Conservation (phyloP, 2,113 vertebrate genomes). For the Pristiophorus japonicus region DNA sequence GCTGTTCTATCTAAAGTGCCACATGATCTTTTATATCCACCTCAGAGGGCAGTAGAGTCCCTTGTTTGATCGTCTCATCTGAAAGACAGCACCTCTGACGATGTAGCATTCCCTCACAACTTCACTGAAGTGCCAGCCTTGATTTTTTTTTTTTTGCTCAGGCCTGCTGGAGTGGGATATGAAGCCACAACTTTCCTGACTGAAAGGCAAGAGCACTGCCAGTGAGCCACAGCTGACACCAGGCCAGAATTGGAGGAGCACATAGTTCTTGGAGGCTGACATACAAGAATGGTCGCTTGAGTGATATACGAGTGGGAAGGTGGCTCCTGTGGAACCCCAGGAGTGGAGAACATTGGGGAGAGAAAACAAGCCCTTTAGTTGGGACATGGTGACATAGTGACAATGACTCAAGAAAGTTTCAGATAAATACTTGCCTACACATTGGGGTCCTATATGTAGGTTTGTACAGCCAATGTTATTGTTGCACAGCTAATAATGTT, state of each 20-base stretch:
- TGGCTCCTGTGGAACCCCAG: neutral
- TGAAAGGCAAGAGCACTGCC: neutral
- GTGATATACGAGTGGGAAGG: neutral
- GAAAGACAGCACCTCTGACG: neutral
- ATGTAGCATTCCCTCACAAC: neutral
- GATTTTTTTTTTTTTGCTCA: neutral
- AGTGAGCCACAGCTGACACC: neutral
- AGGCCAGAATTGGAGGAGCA: neutral
- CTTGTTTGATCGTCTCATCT: neutral
- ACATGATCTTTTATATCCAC: neutral
- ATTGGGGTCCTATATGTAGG: neutral
- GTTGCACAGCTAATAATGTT: neutral
- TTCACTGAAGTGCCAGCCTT: neutral
- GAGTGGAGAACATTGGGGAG: neutral
- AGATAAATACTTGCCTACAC: neutral
- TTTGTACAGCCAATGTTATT: neutral
- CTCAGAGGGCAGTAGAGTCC: neutral
- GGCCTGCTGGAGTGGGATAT: neutral
- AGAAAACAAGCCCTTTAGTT: neutral
- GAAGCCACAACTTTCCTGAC: neutral
- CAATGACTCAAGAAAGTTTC: neutral
- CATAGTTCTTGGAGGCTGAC: neutral
- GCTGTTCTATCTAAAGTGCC: neutral
- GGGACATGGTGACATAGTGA: neutral
- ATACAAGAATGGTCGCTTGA: neutral